These are phyloP conservation scores for Grapholita molesta DNA, from an alignment of 1,140 invertebrate genomes.

Conservation along the genomic window DNA sequence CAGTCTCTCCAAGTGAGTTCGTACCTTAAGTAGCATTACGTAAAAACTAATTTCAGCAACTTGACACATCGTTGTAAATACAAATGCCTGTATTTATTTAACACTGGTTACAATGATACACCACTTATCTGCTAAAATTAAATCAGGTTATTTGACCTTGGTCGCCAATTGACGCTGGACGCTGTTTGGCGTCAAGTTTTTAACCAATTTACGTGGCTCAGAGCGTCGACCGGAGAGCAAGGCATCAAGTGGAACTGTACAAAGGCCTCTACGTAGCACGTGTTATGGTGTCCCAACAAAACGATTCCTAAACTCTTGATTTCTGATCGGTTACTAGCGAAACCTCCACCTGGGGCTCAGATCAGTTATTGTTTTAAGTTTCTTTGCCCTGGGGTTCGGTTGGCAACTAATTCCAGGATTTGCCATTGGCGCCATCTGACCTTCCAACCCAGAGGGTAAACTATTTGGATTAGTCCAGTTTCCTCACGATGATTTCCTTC, in stretches of 20 bases:
- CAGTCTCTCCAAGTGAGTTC: no score
- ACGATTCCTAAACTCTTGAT: neutral
- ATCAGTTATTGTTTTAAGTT: no score
- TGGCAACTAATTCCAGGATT: no score
- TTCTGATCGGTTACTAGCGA: neutral
- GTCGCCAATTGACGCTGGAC: neutral
- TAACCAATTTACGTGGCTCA: neutral
- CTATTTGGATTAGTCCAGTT: no score
- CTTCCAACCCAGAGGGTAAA: no score
- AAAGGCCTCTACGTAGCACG: neutral
- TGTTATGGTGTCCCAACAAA: neutral
- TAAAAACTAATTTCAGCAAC: no score
- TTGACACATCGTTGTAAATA: no score
- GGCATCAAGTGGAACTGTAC: neutral
- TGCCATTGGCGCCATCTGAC: no score
- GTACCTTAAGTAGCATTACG: no score
- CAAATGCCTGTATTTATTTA: neutral
- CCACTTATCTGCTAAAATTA: neutral
- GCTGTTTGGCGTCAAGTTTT: neutral
- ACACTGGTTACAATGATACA: constrained; percentile 11
- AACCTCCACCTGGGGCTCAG: no score
- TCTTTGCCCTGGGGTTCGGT: neutral
- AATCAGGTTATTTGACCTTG: neutral
- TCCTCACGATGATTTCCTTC: no score
- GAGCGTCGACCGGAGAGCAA: neutral